These are phyloP conservation scores for Hippocampus mohnikei DNA, from an alignment of 2,113 vertebrate genomes.

Conservation along the genomic window DNA sequence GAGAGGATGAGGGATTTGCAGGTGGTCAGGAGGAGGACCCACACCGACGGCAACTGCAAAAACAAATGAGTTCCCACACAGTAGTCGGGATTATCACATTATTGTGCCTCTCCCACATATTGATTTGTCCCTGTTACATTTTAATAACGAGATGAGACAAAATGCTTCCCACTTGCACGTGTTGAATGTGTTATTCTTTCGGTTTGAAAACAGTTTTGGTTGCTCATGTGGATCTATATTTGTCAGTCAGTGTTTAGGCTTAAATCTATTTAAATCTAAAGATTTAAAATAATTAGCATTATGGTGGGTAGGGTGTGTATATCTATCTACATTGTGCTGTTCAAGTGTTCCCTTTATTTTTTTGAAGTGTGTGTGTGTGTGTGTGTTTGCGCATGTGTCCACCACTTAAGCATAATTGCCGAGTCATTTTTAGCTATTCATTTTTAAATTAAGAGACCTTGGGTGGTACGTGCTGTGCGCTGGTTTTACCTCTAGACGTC, in stretches of 20 bases:
- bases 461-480: too few relatives aligned
- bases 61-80: slow-evolving; percentile 69
- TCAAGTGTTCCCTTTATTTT: too few relatives aligned
- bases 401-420: too few relatives aligned
- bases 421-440: too few relatives aligned
- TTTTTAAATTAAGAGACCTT: too few relatives aligned
- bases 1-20: slow-evolving; percentile 66
- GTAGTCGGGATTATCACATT: slow-evolving; percentile 71
- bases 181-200: slow-evolving; percentile 44
- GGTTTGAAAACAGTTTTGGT: slow-evolving; percentile 50
- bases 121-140: slow-evolving; percentile 63
- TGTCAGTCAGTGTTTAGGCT: slow-evolving; percentile 13
- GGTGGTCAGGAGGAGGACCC: slow-evolving; percentile 51
- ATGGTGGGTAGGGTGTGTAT: too few relatives aligned
- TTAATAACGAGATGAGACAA: slow-evolving; percentile 48
- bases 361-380: too few relatives aligned
- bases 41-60: slow-evolving; percentile 56
- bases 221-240: slow-evolving; percentile 46
- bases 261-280: background rate
- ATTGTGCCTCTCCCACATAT: slow-evolving; percentile 63
- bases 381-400: too few relatives aligned
- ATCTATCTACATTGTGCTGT: too few relatives aligned
- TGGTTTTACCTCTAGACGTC: too few relatives aligned
- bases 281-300: too few relatives aligned
- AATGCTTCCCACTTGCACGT: slow-evolving; percentile 26